A percentile compares a stretch with the other conserved stretches of the same genome.
Conservation (phyloP, 2,888 invertebrate genomes). For the Hirtodrosophila cameraria region DNA sequence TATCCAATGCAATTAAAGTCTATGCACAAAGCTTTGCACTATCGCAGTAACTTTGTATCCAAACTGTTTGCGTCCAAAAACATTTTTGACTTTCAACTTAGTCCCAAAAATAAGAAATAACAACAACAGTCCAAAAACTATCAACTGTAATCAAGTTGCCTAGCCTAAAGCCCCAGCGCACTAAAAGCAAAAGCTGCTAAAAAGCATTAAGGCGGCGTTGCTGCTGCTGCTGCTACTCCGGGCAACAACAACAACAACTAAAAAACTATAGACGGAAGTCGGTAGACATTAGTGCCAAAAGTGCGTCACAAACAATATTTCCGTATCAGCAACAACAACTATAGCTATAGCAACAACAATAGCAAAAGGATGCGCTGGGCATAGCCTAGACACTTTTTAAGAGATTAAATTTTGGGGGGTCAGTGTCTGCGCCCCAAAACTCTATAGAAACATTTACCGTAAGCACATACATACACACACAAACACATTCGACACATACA, state of each 20-base stretch:
- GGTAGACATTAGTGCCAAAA: slow-evolving; percentile 79
- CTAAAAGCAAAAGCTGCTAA: slow-evolving; percentile 74
- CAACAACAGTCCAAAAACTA: slow-evolving; percentile 60
- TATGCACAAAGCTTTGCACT: slow-evolving; percentile 22
- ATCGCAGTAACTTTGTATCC: slow-evolving; percentile 40
- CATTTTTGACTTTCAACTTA: slow-evolving; percentile 63
- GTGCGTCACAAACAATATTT: slow-evolving; percentile 81
- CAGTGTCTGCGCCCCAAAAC: slow-evolving; percentile 50
- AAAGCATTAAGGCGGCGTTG: slow-evolving; percentile 67
- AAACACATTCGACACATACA: slow-evolving; percentile 13
- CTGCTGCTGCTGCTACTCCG: slow-evolving; percentile 23
- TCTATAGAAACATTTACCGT: slow-evolving; percentile 69
- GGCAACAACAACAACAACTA: slow-evolving; percentile 17
- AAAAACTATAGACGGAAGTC: slow-evolving; percentile 75
- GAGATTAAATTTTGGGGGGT: slow-evolving; percentile 75
- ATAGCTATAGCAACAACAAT: slow-evolving; percentile 37
- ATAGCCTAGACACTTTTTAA: slow-evolving; percentile 78
- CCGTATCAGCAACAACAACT: slow-evolving; percentile 68
- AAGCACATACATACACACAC: slow-evolving; percentile 47
- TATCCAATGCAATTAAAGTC: slow-evolving; percentile 57
- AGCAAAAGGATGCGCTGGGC: slow-evolving; percentile 55
- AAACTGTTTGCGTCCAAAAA: slow-evolving; percentile 19
- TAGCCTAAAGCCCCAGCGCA: slow-evolving; percentile 59
- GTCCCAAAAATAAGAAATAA: slow-evolving; percentile 16
- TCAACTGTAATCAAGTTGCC: slow-evolving; percentile 79